phyloP scores from a whole-genome alignment of 2,888 invertebrate species.

The Dugesia japonica region DNA sequence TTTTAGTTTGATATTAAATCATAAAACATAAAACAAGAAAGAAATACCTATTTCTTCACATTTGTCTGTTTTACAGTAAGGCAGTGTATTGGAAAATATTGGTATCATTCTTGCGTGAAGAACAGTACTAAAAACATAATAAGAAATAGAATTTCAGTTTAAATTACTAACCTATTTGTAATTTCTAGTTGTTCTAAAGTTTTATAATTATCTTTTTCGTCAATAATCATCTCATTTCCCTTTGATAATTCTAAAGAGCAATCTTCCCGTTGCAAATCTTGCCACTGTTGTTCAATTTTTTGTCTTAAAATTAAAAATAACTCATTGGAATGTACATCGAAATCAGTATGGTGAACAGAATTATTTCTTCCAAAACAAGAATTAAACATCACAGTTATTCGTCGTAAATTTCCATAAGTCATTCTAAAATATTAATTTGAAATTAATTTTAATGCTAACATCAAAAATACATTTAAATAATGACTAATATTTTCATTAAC shows the following conservation, averaged over 20 bases:
- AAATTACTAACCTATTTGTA: background rate
- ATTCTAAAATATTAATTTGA: background rate
- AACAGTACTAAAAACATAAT: background rate
- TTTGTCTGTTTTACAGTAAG: background rate
- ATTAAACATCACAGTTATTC: background rate
- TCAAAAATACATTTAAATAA: too few relatives aligned
- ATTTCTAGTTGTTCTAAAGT: conserved; percentile 6
- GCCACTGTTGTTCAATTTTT: background rate
- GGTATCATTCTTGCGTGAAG: background rate
- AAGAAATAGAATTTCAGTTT: background rate
- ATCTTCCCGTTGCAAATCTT: background rate
- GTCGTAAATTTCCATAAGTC: background rate
- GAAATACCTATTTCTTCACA: background rate
- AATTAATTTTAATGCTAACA: too few relatives aligned
- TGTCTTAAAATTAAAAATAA: background rate
- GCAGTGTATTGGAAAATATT: background rate
- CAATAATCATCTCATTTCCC: background rate
- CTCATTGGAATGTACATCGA: background rate
- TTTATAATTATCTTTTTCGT: conserved; percentile 1
- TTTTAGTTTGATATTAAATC: too few relatives aligned
- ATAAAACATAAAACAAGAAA: too few relatives aligned
- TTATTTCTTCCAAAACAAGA: background rate
- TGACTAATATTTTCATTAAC: too few relatives aligned
- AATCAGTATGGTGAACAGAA: background rate
- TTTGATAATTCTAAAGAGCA: conserved; percentile 12